phyloP scores from a whole-genome alignment of 2,888 invertebrate species.

The Glaucopsyche alexis region DNA sequence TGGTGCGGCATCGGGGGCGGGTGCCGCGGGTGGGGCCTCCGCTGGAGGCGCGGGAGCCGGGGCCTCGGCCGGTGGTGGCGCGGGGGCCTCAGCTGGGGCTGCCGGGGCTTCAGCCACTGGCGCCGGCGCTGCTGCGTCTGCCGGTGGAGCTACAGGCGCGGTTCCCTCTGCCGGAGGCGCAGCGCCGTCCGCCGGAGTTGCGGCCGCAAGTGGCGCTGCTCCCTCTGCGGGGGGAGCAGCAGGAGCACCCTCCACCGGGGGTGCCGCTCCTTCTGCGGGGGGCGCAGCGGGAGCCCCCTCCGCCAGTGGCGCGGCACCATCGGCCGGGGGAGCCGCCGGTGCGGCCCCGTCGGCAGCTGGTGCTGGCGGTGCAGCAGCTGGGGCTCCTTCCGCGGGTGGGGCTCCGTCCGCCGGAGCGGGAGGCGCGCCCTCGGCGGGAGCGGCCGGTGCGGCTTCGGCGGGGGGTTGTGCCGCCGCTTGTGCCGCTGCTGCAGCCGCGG shows the following conservation, averaged over 20 bases:
- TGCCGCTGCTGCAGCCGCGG: slow-evolving; percentile 28
- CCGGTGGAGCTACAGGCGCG: slow-evolving; percentile 19
- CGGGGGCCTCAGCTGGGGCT: slow-evolving; percentile 42
- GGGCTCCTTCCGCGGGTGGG: slow-evolving; percentile 45
- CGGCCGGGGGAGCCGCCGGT: slow-evolving; percentile 44
- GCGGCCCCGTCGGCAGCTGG: slow-evolving; percentile 51
- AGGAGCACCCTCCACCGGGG: slow-evolving; percentile 37
- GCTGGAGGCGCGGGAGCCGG: slow-evolving; percentile 42
- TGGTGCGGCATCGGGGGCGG: slow-evolving; percentile 39
- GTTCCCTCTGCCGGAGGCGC: slow-evolving; percentile 28
- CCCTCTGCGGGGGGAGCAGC: slow-evolving; percentile 44
- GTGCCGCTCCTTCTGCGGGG: slow-evolving; percentile 42
- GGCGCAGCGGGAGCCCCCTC: slow-evolving; percentile 42
- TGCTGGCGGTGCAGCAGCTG: slow-evolving; percentile 42
- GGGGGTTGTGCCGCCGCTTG: slow-evolving; percentile 32
- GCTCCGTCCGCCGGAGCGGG: slow-evolving; percentile 37
- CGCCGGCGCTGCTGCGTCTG: slow-evolving; percentile 43
- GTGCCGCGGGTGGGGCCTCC: slow-evolving; percentile 33
- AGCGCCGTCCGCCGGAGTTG: slow-evolving; percentile 42
- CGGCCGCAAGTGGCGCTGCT: slow-evolving; percentile 40
- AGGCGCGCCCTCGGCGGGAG: slow-evolving; percentile 34
- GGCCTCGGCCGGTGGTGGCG: slow-evolving; percentile 43
- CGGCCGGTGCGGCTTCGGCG: slow-evolving; percentile 36
- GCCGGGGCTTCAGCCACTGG: slow-evolving; percentile 36
- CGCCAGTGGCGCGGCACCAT: slow-evolving; percentile 44